These are phyloP conservation scores for Spheniscus humboldti DNA, from an alignment of 2,797 vertebrate species.

Conservation along the genomic window DNA sequence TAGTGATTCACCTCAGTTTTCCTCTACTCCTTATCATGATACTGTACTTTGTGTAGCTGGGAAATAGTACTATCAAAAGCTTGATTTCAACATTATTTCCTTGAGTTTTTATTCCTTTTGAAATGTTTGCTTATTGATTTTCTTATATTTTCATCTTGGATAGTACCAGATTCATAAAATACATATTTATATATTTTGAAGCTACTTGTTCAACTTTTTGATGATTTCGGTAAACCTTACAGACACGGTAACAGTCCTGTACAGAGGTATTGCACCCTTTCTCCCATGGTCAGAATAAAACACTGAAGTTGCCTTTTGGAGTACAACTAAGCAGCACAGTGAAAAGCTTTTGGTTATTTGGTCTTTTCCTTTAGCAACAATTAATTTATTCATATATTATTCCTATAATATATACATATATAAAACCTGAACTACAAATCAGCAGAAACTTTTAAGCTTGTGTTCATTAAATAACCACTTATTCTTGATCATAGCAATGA, in stretches of 20 bases:
- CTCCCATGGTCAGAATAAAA: accelerated
- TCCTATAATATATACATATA: background rate
- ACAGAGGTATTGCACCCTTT: background rate
- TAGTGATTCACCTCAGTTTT: accelerated
- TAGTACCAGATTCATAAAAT: background rate
- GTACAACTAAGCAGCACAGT: background rate
- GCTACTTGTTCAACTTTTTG: background rate
- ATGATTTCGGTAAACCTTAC: background rate
- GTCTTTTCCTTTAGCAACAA: background rate
- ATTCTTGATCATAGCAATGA: background rate
- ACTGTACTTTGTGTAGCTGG: background rate
- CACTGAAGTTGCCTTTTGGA: background rate
- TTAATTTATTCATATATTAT: background rate
- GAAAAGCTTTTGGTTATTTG: background rate
- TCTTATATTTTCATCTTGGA: accelerated
- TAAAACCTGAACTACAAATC: background rate
- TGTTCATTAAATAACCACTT: background rate
- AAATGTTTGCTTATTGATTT: background rate
- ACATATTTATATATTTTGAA: background rate
- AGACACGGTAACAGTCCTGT: background rate
- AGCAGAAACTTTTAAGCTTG: background rate
- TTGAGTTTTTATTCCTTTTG: background rate
- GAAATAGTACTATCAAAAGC: accelerated
- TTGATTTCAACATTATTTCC: background rate
- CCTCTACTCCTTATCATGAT: accelerated